Evolutionary conservation across 2,113 vertebrate genomes (phyloP).

Genomic region (Lates calcarifer): DNA sequence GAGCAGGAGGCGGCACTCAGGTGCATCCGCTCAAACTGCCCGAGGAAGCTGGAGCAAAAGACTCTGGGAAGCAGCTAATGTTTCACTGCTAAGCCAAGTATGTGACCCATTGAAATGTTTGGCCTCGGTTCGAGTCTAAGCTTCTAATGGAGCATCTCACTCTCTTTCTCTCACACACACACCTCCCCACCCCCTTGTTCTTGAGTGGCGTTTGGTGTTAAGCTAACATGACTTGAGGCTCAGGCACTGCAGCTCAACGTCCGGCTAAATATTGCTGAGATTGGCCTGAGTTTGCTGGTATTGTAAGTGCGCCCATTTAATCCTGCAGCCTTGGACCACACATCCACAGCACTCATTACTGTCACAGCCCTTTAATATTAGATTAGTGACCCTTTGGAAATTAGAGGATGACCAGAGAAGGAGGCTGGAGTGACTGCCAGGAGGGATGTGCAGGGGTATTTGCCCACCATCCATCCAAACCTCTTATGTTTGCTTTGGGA

Average conservation of each 20-base stretch:
- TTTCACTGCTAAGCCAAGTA: constrained; percentile 35
- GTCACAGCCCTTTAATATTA: constrained; percentile 77
- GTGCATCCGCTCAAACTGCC: constrained; percentile 18
- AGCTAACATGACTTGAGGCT: constrained; percentile 73
- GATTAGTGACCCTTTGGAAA: constrained; percentile 65
- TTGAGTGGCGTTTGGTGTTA: constrained; percentile 73
- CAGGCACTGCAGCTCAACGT: constrained; percentile 80
- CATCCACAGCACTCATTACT: constrained; percentile 78
- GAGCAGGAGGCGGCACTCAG: neutral
- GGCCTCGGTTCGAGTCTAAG: constrained; percentile 35
- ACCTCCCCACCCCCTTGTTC: constrained; percentile 29
- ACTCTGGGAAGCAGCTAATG: constrained; percentile 45
- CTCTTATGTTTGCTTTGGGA: constrained; percentile 72
- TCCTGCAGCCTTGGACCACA: constrained; percentile 55
- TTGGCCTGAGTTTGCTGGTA: constrained; percentile 82
- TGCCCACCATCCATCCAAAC: constrained; percentile 66
- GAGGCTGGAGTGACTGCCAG: constrained; percentile 50
- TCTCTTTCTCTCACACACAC: neutral
- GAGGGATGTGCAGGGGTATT: constrained; percentile 58
- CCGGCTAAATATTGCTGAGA: constrained; percentile 82
- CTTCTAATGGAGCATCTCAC: constrained; percentile 23
- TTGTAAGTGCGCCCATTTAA: constrained; percentile 77
- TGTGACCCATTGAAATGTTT: constrained; percentile 56
- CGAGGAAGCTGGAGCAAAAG: constrained; percentile 24
- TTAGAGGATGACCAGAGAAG: constrained; percentile 61